Conservation (phyloP, 2,888 invertebrate species). For the Panzeria rudis region DNA sequence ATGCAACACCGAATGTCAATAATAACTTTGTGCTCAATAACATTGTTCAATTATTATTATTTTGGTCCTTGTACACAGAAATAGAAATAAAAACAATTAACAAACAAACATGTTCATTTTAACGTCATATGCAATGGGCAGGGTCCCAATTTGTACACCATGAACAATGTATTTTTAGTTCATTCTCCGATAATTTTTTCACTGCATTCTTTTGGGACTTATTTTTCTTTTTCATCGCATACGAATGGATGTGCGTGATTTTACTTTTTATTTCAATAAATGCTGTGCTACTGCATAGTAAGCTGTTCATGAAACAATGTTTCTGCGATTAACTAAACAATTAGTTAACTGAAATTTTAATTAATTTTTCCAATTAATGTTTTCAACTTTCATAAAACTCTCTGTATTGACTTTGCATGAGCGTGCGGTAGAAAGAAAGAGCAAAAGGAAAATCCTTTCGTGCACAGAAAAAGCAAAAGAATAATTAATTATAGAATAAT, state of each 20-base stretch:
- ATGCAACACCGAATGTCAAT: conserved; percentile 22
- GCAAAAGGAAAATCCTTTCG: background rate
- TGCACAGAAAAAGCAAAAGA: background rate
- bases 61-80: background rate
- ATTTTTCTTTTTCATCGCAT: background rate
- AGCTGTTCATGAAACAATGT: background rate
- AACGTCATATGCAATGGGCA: background rate
- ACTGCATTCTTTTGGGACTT: background rate
- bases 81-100: conserved; percentile 29
- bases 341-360: background rate
- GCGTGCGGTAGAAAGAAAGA: background rate
- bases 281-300: background rate
- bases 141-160: background rate
- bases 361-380: background rate
- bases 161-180: too few species aligned
- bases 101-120: background rate
- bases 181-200: background rate
- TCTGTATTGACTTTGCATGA: background rate
- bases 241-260: background rate
- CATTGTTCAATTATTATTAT: conserved; percentile 37
- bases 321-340: background rate
- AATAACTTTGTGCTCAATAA: conserved; percentile 26
- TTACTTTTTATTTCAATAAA: background rate
- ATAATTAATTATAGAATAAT: background rate
- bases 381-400: too few species aligned